Percentiles rank a stretch among this genome's conserved stretches.
Evolutionary conservation across 2,888 invertebrate genomes (phyloP).

Genomic region (Lampropteryx suffumata): DNA sequence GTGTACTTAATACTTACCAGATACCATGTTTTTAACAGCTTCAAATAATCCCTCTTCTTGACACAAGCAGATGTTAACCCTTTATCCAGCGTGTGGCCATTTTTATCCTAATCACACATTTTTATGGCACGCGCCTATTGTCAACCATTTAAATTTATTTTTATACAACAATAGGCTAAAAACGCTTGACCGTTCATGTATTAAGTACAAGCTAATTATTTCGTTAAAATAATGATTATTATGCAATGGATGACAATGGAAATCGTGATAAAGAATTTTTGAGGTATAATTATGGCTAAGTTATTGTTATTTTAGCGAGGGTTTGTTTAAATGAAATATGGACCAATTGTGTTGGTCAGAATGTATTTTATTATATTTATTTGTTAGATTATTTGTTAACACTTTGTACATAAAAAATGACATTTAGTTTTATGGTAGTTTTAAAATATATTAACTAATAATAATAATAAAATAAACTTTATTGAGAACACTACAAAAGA

Average conservation of each 20-base stretch:
- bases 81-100: conserved; percentile 34
- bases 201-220: conserved; percentile 67
- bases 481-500: too few relatives aligned
- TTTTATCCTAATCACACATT: conserved; percentile 55
- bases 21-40: too few relatives aligned
- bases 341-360: conserved; percentile 23
- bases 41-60: conserved; percentile 3
- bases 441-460: too few relatives aligned
- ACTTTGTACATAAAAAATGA: conserved; percentile 3
- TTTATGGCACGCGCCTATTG: conserved; percentile 63
- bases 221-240: conserved; percentile 67
- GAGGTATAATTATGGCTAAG: conserved; percentile 37
- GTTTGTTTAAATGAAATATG: conserved; percentile 19
- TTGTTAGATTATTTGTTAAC: conserved; percentile 27
- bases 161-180: conserved; percentile 54
- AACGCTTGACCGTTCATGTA: conserved; percentile 61
- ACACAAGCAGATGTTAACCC: conserved; percentile 59
- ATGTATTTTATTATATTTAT: conserved; percentile 22
- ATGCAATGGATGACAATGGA: conserved; percentile 47
- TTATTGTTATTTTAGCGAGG: conserved; percentile 28
- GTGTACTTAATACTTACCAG: too few relatives aligned
- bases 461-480: too few relatives aligned
- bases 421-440: too few relatives aligned
- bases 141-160: conserved; percentile 57
- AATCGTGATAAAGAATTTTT: conserved; percentile 50